Percentiles rank a stretch among this genome's conserved stretches.
Conservation (phyloP, 2,888 invertebrate species). For the Thereva nobilitata region DNA sequence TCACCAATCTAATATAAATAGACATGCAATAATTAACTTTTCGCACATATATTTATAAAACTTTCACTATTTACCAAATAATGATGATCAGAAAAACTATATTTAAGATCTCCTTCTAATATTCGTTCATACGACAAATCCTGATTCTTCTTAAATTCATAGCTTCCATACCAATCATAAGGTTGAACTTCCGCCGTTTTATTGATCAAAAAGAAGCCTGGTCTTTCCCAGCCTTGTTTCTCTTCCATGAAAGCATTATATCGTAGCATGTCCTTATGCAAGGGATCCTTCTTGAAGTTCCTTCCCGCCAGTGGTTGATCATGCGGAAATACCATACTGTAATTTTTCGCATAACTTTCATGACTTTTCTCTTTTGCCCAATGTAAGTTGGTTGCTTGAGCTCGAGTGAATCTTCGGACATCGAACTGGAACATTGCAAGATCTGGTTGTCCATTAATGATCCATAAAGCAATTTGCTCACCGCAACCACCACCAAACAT, state of each 20-base stretch:
- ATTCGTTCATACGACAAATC: slow-evolving; percentile 71
- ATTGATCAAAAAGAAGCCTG: slow-evolving; percentile 72
- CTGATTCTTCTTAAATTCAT: slow-evolving; percentile 69
- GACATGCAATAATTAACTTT: slow-evolving; percentile 12
- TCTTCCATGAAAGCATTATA: slow-evolving; percentile 88
- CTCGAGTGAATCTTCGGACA: slow-evolving; percentile 78
- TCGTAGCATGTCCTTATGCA: slow-evolving; percentile 68
- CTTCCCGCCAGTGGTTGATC: slow-evolving; percentile 83
- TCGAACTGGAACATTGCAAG: slow-evolving; percentile 87
- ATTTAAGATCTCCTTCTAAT: slow-evolving; percentile 74
- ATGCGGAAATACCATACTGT: slow-evolving; percentile 78
- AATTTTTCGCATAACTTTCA: slow-evolving; percentile 88
- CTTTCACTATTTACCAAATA: slow-evolving; percentile 62
- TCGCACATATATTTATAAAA: slow-evolving; percentile 1
- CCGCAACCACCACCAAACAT: slow-evolving; percentile 89
- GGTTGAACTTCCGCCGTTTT: slow-evolving; percentile 63
- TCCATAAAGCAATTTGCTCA: slow-evolving; percentile 84
- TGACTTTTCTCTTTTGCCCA: slow-evolving; percentile 85
- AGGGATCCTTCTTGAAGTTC: slow-evolving; percentile 68
- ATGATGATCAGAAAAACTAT: slow-evolving; percentile 81
- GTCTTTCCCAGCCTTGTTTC: slow-evolving; percentile 82
- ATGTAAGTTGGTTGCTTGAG: slow-evolving; percentile 68
- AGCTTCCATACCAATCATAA: slow-evolving; percentile 87
- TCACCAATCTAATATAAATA: slow-evolving; percentile 68
- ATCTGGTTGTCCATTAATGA: slow-evolving; percentile 78